Conservation (phyloP, 2,113 vertebrate genomes). For the Nestor notabilis region DNA sequence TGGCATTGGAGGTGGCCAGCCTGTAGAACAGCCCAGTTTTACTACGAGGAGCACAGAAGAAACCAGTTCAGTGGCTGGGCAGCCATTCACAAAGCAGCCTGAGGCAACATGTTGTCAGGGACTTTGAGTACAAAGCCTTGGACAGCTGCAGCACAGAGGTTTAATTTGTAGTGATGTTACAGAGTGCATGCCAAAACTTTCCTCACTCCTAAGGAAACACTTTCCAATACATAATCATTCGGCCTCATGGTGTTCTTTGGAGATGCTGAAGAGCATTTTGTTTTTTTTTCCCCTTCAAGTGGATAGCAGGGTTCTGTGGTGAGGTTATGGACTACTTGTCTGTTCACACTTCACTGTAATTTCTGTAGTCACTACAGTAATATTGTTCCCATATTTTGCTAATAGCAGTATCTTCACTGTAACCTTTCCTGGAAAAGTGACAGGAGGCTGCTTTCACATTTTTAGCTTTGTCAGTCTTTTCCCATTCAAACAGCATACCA, state of each 20-base stretch:
- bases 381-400: neutral
- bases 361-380: neutral
- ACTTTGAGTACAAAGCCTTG: constrained; percentile 16
- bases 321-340: neutral
- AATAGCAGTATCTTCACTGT: neutral
- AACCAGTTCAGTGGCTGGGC: neutral
- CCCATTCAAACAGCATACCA: neutral
- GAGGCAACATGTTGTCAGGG: neutral
- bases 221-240: neutral
- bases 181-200: neutral
- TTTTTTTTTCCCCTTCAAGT: neutral
- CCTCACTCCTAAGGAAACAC: constrained; percentile 7
- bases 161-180: constrained; percentile 24
- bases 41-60: neutral
- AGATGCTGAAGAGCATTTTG: neutral
- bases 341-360: constrained; percentile 1
- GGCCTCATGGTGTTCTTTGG: neutral
- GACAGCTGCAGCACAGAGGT: constrained; percentile 44
- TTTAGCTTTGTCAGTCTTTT: neutral
- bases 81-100: constrained; percentile 8
- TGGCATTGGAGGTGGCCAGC: neutral
- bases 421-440: neutral
- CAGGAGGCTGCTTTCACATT: neutral
- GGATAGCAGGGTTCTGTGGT: neutral
- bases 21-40: neutral